Evolutionary conservation across 2,113 vertebrate species (phyloP), one percentile per base, ranked within the genome.

Genomic region (Megaceryle maxima): DNA sequence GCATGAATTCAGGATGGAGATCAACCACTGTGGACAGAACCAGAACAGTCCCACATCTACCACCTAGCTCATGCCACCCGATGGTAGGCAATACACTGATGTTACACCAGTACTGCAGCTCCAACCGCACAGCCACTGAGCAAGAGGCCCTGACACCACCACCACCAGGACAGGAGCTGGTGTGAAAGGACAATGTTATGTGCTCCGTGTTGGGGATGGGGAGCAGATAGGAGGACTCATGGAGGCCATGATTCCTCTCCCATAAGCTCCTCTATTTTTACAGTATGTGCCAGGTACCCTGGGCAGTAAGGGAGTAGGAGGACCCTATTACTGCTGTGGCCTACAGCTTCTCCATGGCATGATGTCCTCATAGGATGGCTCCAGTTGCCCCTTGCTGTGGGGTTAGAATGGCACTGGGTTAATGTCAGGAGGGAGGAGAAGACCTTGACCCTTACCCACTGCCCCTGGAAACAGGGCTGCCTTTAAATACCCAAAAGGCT

Each of bases 171-270:
- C 14, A 26, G 74, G n/a, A 87, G 56, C 64, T 69, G 50, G 18
- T 29, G 48, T 50, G 67, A 25, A 46, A 37, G 62, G 56, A 16
- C 64, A 85, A 31, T 3, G 11, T 51, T 26, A 2, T 0, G 1
- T 28, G 5, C 17, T n/a, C 2, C 0, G 7, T 16, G 10, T 0
- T 46, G 67, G 72, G 43, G 75, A 31, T 3, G 22, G 39, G 63
- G 29, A 76, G 29, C 24, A 39, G 57, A 24, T 8, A 22, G 66
- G 20, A 56, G 48, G 29, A 20, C 5, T 14, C 6, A 7, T 2
- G 16, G 56, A 76, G 31, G 51, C 70, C 13, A 1, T 4, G 11
- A 15, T n/a, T 66, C 69, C n/a, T 60, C 44, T 72, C 41, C 51
- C 24, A 5, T 28, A 21, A 90, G 6, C 59, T 86, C 48, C 35